phyloP scores from a whole-genome alignment of 64 coral and sea anemone species.

The Hydrozoanthus tunicans region DNA sequence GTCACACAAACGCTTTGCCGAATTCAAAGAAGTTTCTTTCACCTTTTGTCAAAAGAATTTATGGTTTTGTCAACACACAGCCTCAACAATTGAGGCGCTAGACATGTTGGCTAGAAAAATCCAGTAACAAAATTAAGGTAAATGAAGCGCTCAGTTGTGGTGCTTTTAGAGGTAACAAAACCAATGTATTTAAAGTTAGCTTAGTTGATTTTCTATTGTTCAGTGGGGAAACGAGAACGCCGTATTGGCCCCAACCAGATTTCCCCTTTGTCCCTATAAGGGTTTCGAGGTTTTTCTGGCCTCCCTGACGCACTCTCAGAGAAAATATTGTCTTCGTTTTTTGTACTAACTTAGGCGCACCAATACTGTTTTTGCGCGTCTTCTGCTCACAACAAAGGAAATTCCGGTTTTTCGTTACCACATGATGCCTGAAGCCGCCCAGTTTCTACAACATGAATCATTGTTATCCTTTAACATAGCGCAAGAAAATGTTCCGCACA shows the following conservation, averaged over 20 bases:
- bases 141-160: background rate
- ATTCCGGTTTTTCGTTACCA: background rate
- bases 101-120: constrained; percentile 11
- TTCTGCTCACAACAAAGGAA: background rate
- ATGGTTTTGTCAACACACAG: constrained; percentile 12
- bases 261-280: background rate
- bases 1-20: background rate
- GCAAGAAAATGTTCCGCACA: background rate
- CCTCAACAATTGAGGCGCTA: background rate
- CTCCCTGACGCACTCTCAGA: constrained; percentile 11
- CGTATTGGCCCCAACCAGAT: constrained; percentile 6
- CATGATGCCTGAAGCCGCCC: background rate
- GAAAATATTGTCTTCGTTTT: background rate
- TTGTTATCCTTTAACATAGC: background rate
- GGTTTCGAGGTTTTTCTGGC: constrained; percentile 21
- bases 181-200: background rate
- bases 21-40: constrained; percentile 37
- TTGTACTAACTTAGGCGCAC: background rate
- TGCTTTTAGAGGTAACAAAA: background rate
- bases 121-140: constrained; percentile 7
- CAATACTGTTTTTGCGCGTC: background rate
- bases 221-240: constrained; percentile 25
- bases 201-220: background rate
- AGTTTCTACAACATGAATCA: background rate
- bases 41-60: background rate